A percentile compares a stretch with the other conserved stretches of the same genome.
Evolutionary conservation across 1,140 invertebrate genomes (phyloP).

Genomic region (Homarus americanus): DNA sequence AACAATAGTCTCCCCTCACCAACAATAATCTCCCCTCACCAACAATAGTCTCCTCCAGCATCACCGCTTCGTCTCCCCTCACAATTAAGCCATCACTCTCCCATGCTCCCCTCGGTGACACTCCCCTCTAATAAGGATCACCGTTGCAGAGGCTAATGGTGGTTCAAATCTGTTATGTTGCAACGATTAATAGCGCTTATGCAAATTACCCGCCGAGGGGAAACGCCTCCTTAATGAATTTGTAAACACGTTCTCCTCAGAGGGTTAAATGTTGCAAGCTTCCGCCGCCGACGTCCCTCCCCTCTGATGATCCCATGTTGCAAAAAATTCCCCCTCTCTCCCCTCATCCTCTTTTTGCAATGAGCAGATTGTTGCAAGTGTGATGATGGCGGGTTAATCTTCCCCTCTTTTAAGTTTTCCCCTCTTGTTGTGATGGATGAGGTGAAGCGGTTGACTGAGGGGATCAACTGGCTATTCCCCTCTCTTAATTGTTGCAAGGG

Average conservation of each 20-base stretch:
- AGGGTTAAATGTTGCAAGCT: constrained; percentile 59
- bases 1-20: background rate
- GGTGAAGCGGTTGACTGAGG: background rate
- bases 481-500: constrained; percentile 49
- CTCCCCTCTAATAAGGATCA: constrained; percentile 52
- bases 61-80: constrained; percentile 26
- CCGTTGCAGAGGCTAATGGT: constrained; percentile 24
- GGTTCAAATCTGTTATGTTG: constrained; percentile 38
- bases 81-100: constrained; percentile 37
- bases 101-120: constrained; percentile 13
- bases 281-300: background rate
- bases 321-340: background rate
- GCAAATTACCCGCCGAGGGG: constrained; percentile 42
- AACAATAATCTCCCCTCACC: background rate
- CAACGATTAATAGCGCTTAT: constrained; percentile 59
- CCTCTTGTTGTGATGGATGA: background rate
- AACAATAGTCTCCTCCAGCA: background rate
- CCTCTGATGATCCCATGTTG: background rate
- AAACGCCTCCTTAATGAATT: constrained; percentile 34
- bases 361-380: constrained; percentile 63
- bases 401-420: constrained; percentile 15
- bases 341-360: constrained; percentile 36
- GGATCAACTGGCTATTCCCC: constrained; percentile 6
- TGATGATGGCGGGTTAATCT: constrained; percentile 21
- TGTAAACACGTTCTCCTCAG: constrained; percentile 34